Conservation (phyloP, 1,140 invertebrate species). For the Trachelipus rathkii region DNA sequence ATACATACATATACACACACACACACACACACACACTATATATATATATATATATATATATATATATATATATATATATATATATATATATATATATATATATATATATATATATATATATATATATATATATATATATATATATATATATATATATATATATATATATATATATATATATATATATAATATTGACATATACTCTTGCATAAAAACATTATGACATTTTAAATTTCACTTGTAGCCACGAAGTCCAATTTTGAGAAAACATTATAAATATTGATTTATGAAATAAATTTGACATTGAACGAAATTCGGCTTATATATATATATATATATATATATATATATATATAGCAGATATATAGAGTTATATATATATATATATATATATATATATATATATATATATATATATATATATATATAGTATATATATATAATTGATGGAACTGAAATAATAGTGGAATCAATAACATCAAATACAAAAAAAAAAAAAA, state of each 20-base stretch:
- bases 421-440: conserved; percentile 27
- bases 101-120: conserved; percentile 27
- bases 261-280: too few species aligned
- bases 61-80: conserved; percentile 18
- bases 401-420: conserved; percentile 27
- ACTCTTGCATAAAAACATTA: too few species aligned
- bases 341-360: conserved; percentile 25
- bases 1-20: too few species aligned
- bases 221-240: too few species aligned
- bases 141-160: conserved; percentile 24
- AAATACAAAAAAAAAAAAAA: too few species aligned
- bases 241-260: too few species aligned
- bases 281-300: too few species aligned
- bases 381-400: conserved; percentile 24
- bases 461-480: too few species aligned
- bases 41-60: conserved; percentile 24
- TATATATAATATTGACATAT: too few species aligned
- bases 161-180: too few species aligned
- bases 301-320: too few species aligned
- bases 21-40: too few species aligned
- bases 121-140: conserved; percentile 27
- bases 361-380: not conserved
- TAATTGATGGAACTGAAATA: not conserved
- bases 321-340: conserved; percentile 19
- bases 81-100: conserved; percentile 19